A percentile compares a stretch with the other conserved stretches of the same genome.
phyloP scores from a whole-genome alignment of 2,113 vertebrate genomes.

The Gadus macrocephalus region DNA sequence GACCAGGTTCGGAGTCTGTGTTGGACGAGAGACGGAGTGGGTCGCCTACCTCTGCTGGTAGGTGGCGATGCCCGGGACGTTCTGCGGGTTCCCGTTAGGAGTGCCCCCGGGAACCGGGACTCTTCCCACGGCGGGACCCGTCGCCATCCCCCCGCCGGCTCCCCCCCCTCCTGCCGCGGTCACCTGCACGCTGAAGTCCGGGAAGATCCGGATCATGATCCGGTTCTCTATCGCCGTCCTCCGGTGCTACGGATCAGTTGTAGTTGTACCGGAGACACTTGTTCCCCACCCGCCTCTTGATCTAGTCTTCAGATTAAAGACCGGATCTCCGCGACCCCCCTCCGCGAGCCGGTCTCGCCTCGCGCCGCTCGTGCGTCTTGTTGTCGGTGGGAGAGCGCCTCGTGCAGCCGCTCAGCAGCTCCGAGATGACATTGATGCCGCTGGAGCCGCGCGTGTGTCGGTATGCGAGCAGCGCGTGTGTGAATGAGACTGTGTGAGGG shows the following conservation, averaged over 20 bases:
- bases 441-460: conserved; percentile 46
- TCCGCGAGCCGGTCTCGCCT: conserved; percentile 63
- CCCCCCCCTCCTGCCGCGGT: conserved; percentile 86
- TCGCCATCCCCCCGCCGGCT: conserved; percentile 81
- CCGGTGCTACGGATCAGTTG: background rate
- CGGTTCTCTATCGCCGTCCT: conserved; percentile 44
- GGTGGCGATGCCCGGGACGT: conserved; percentile 88
- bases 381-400: conserved; percentile 27
- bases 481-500: too few species aligned
- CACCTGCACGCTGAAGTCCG: conserved; percentile 99
- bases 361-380: conserved; percentile 70
- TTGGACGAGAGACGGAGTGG: too few species aligned
- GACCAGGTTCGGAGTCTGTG: too few species aligned
- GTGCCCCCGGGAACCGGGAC: conserved; percentile 77
- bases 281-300: conserved; percentile 21
- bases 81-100: conserved; percentile 85
- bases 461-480: conserved; percentile 35
- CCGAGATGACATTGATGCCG: conserved; percentile 57
- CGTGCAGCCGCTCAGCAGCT: conserved; percentile 42
- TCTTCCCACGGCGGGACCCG: conserved; percentile 83
- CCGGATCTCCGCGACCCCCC: background rate
- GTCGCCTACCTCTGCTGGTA: conserved; percentile 94
- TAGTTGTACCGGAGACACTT: too few species aligned
- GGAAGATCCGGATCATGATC: conserved; percentile 97
- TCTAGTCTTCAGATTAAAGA: background rate